Conservation (phyloP, 2,113 vertebrate species). For the Scytalopus superciliaris region DNA sequence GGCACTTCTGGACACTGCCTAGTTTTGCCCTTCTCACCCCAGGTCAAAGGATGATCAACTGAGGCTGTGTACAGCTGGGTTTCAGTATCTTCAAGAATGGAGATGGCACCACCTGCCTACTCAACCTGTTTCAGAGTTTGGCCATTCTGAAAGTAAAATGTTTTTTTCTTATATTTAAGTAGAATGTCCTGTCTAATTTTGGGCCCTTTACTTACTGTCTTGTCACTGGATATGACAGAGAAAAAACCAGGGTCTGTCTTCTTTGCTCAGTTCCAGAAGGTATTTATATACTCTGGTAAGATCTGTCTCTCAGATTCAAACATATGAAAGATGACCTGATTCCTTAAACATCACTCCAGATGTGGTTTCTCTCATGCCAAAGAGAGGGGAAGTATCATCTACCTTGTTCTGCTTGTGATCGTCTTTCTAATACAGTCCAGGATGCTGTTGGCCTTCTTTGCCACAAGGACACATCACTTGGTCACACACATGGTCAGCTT, state of each 20-base stretch:
- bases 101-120: neutral
- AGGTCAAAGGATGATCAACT: neutral
- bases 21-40: fast-evolving
- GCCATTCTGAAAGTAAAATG: neutral
- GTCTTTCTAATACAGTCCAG: neutral
- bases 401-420: neutral
- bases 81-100: neutral
- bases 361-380: neutral
- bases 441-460: neutral
- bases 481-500: neutral
- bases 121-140: neutral
- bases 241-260: neutral
- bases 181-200: neutral
- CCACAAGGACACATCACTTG: neutral
- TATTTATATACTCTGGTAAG: neutral
- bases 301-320: neutral
- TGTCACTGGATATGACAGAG: neutral
- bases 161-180: neutral
- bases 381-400: neutral
- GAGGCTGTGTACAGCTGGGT: neutral
- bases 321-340: neutral
- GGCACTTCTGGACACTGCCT: neutral
- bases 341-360: neutral
- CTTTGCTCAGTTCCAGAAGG: neutral
- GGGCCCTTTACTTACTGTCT: neutral